Evolutionary conservation across 1,140 invertebrate genomes (phyloP).

Genomic region (Magallana gigas): DNA sequence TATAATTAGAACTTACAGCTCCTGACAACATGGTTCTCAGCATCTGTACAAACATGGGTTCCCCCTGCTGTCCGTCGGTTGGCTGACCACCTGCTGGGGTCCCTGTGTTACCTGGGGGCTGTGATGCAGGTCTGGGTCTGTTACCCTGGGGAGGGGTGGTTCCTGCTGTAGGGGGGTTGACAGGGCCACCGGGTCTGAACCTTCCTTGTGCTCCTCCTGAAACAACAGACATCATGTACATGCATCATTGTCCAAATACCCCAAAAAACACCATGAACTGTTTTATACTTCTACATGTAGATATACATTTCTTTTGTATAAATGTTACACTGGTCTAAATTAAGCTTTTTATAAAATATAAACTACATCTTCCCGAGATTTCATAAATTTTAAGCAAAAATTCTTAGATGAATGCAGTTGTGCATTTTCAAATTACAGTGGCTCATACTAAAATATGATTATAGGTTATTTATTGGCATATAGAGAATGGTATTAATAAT

Average conservation of each 20-base stretch:
- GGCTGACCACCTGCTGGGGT: not conserved
- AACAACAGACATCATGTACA: not conserved
- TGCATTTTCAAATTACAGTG: no score
- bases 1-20: conserved; percentile 56
- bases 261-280: no score
- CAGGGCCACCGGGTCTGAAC: conserved; percentile 32
- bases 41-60: conserved; percentile 60
- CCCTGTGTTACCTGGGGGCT: not conserved
- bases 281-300: no score
- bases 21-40: conserved; percentile 56
- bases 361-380: no score
- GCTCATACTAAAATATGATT: no score
- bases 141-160: not conserved
- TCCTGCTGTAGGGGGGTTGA: not conserved
- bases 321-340: no score
- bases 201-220: conserved; percentile 6
- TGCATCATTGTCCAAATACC: not conserved
- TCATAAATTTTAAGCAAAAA: no score
- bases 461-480: no score
- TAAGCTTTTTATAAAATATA: no score
- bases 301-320: no score
- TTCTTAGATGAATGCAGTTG: no score
- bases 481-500: no score
- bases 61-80: conserved; percentile 34
- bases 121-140: not conserved